Base-by-base conservation (phyloP, 1,140 invertebrate genomes). In the Cydia fagiglandana region DNA sequence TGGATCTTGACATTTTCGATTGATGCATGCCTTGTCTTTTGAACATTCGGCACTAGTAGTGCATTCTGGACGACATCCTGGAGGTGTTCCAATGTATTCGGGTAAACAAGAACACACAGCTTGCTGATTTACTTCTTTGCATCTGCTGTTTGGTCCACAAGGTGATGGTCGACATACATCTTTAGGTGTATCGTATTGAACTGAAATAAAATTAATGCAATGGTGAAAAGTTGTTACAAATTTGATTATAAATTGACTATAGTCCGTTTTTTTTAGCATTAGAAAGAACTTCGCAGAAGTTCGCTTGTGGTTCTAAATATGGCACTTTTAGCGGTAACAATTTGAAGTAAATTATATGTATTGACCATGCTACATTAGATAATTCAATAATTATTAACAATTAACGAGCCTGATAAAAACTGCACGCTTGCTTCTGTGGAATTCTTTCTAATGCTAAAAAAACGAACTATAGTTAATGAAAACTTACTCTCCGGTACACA, bases 121-220 rank as follows among this genome's bases (percentile, higher is more conserved):
- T 88, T 94, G 93, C 13, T 90, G 93, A 79, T 94, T 94, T 17
- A 94, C 86, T 80, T 93, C 94, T 73, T 93, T 92, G 82, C 96
- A 96, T 82, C 94, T 91, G 75, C 95, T 94, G 85, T 96, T 96
- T 38, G 95, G 94, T 73, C 96, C 96, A 88, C 95, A 96, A 17
- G 95, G 95, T 50, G 94, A 95, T 38, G 94, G 94, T 74, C 91
- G 89, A 83, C 95, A 96, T 73, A 94, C 94, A 87, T 95, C 89
- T 50, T 86, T 79, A 1, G 91, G 92, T 41, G 83, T 84, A 77
- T 91, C 81, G 68, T 81, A 76, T 64, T 91, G 80, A 78, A 84
- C 88, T 89, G 81, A 68, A 84, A 87, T 4, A 77, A 77, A 78
- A 76, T 80, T 64, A 47, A 74, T 74, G 77, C 56, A 73, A 45